A percentile compares a stretch with the other conserved stretches of the same genome.
These are phyloP conservation scores for Dicentrarchus labrax DNA, from an alignment of 2,113 vertebrate genomes.

Conservation along the genomic window DNA sequence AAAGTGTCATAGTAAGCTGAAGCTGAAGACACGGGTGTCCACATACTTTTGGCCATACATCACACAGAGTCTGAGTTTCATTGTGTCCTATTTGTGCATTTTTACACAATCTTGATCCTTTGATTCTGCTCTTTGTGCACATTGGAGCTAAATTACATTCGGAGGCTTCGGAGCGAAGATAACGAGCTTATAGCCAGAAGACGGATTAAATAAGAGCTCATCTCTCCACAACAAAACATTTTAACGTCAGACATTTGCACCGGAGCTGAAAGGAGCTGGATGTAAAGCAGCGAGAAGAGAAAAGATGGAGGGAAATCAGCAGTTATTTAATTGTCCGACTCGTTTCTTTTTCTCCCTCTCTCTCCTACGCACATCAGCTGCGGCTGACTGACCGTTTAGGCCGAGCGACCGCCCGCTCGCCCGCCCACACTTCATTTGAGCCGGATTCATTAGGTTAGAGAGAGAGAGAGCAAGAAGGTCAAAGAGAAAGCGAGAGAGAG, in stretches of 20 bases:
- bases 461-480: conserved; percentile 52
- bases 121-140: neutral
- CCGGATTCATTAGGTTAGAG: conserved; percentile 81
- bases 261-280: conserved; percentile 1
- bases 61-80: too few relatives aligned
- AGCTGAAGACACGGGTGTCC: neutral
- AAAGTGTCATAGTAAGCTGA: too few relatives aligned
- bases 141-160: conserved; percentile 1
- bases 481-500: conserved; percentile 41
- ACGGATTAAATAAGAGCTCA: neutral
- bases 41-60: neutral
- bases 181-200: conserved; percentile 28
- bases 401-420: conserved; percentile 54
- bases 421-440: conserved; percentile 83
- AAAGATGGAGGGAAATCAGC: conserved; percentile 49
- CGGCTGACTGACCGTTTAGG: conserved; percentile 77
- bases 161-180: conserved; percentile 21
- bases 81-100: conserved; percentile 18
- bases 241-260: neutral
- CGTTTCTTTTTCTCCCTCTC: conserved; percentile 34
- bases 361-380: conserved; percentile 79
- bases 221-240: conserved; percentile 28
- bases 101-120: neutral
- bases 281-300: neutral
- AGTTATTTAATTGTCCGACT: conserved; percentile 61